Conservation (phyloP, 1,140 invertebrate species). For the Brachionus plicatilis region DNA sequence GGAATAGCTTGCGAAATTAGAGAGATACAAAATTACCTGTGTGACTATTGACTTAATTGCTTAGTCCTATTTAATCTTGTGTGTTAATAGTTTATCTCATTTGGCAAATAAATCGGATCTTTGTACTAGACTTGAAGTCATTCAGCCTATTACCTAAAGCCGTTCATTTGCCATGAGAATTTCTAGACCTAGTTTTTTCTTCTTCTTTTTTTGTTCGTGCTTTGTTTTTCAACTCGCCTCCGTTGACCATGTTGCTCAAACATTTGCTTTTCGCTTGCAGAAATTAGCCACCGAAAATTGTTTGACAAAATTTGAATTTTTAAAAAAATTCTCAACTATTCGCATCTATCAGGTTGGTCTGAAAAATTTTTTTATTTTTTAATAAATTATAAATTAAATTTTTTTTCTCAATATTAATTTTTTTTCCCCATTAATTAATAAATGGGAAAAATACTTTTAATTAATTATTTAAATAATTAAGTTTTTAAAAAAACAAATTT, state of each 20-base stretch:
- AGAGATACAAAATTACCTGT: conserved; percentile 4
- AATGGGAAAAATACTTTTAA: no score
- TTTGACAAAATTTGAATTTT: background rate
- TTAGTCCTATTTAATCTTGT: conserved; percentile 6
- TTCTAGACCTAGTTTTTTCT: background rate
- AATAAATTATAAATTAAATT: no score
- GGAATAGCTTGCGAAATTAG: background rate
- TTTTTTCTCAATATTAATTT: no score
- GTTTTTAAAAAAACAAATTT: no score
- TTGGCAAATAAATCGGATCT: conserved; percentile 5
- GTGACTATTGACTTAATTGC: background rate
- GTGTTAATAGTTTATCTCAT: conserved; percentile 33
- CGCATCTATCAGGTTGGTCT: no score
- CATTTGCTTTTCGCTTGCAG: background rate
- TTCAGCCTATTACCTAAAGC: background rate
- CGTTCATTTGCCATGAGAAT: background rate
- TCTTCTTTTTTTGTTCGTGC: background rate
- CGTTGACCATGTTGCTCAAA: background rate
- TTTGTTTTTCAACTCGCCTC: background rate
- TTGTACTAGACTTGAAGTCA: background rate
- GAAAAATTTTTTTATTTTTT: no score
- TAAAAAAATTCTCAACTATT: no score
- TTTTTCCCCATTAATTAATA: no score
- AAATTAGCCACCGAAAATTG: background rate
- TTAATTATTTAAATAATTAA: no score